A percentile compares a stretch with the other conserved stretches of the same genome.
Evolutionary conservation across 1,140 invertebrate genomes (phyloP).

Genomic region (Drosophila pectinifera): DNA sequence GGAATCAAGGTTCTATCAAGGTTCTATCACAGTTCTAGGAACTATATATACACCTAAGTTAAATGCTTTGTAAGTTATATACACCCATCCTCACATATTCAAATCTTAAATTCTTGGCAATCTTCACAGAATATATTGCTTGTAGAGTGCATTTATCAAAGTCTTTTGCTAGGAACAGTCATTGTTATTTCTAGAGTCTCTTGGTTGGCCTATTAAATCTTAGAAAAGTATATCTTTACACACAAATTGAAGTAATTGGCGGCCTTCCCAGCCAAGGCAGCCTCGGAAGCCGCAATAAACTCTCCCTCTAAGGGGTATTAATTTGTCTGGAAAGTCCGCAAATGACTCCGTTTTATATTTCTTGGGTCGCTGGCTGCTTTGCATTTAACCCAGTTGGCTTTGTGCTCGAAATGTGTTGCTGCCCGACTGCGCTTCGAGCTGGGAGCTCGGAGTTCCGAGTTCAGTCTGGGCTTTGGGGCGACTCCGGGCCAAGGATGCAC

Average conservation of each 20-base stretch:
- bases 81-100: too few relatives aligned
- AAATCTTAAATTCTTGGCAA: too few relatives aligned
- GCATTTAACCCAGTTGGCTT: constrained; percentile 60
- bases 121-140: too few relatives aligned
- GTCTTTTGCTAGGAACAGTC: too few relatives aligned
- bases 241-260: constrained; percentile 2
- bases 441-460: neutral
- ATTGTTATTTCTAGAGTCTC: too few relatives aligned
- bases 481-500: constrained; percentile 30
- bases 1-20: too few relatives aligned
- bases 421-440: neutral
- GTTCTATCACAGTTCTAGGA: too few relatives aligned
- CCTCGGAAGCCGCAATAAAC: too few relatives aligned
- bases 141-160: too few relatives aligned
- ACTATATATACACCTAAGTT: neutral
- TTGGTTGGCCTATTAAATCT: neutral
- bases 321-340: constrained; percentile 31
- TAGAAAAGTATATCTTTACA: neutral
- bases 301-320: constrained; percentile 13
- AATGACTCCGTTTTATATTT: constrained; percentile 6
- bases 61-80: neutral
- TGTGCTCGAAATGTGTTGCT: constrained; percentile 19
- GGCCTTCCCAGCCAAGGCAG: neutral
- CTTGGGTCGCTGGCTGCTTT: constrained; percentile 46
- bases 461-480: constrained; percentile 4